These are phyloP conservation scores for Apodemia duryi DNA, from an alignment of 2,888 invertebrate species.

Conservation along the genomic window DNA sequence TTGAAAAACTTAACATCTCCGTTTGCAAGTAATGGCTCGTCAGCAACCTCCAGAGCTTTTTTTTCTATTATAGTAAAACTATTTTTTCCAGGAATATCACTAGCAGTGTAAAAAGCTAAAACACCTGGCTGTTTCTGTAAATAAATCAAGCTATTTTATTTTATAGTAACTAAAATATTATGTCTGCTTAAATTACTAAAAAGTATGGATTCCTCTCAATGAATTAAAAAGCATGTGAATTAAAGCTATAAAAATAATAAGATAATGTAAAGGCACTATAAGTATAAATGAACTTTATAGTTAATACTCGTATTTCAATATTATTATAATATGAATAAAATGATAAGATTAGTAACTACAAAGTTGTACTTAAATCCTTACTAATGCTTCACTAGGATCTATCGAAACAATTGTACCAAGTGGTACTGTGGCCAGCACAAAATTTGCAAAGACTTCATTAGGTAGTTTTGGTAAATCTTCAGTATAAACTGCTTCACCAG, in stretches of 20 bases:
- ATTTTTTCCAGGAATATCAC: conserved; percentile 84
- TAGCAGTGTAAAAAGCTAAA: conserved; percentile 78
- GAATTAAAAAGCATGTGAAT: no score
- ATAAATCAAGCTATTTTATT: not conserved
- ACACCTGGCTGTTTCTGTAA: conserved; percentile 81
- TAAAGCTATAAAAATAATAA: no score
- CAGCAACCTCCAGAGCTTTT: not conserved
- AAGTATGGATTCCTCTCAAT: no score
- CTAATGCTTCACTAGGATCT: conserved; percentile 81
- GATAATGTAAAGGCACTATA: no score
- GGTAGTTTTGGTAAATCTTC: conserved; percentile 79
- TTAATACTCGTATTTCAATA: no score
- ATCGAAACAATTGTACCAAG: conserved; percentile 77
- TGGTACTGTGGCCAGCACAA: conserved; percentile 73
- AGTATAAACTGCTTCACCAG: conserved; percentile 83
- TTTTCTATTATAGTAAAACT: conserved; percentile 28
- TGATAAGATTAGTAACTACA: no score
- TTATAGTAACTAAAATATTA: no score
- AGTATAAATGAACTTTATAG: no score
- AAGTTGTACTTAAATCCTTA: conserved; percentile 41
- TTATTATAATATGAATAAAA: no score
- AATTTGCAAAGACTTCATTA: conserved; percentile 82
- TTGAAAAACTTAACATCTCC: conserved; percentile 73
- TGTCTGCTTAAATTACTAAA: no score
- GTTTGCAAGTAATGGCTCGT: conserved; percentile 45